Evolutionary conservation across 1,140 invertebrate species (phyloP), one percentile per base, ranked within the genome.

Genomic region (Liolophura sinensis): DNA sequence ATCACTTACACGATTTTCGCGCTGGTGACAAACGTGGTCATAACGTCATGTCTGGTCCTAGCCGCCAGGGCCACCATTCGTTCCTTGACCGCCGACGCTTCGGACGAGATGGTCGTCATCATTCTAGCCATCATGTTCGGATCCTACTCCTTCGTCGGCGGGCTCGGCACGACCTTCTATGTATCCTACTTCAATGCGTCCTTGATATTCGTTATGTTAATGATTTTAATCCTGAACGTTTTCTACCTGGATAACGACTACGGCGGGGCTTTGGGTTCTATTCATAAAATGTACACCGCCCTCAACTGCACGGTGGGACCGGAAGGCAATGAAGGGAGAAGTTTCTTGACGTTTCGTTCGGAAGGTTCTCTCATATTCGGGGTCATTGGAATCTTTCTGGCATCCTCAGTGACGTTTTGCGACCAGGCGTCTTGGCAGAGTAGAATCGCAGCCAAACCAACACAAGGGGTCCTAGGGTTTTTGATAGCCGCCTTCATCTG

Each of bases 401-500:
- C 74, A 55, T 81, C 78, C 68, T 72, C 73, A 18, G 65, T 74
- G 16, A 65, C 73, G 7, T 81, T 80, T 65, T 73, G 74, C 56
- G 78, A 80, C 56, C 79, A 80, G 70, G 68, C 73, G 22, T 74
- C 65, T 58, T 78, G 73, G 75, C 75, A 80, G 52, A 78, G 68
- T 51, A 40, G 62, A 51, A 67, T 74, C 16, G 65, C 75, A 27
- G 64, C 71, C 40, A 73, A 78, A 68, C 77, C 73, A 27, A 64
- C 48, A 16, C 57, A 68, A 71, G 76, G 73, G 16, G 74, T 73
- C 18, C 63, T 68, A 40, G 78, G 76, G 20, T 79, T 78, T 54
- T 66, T 79, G 25, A 25, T 74, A 7, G 76, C 77, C 20, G 72
- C 74, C 16, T 59, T 75, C n/a, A 67, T 77, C 20, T 81, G 77